Base-by-base conservation (phyloP, 2,888 invertebrate species). In the Lochmaea crataegi region DNA sequence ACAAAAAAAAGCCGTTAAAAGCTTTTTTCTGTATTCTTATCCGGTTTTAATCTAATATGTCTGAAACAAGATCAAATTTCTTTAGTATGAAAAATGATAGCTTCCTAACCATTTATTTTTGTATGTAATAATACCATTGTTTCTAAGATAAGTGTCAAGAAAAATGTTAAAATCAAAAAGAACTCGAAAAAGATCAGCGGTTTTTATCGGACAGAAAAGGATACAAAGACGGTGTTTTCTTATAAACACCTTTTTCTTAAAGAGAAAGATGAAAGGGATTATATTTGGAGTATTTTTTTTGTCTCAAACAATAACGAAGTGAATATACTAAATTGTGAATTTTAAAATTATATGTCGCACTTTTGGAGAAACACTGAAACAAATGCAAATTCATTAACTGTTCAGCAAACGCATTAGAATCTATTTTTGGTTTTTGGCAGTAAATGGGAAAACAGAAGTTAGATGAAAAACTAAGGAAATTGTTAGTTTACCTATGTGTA, bases 61-160 rank as follows among this genome's bases (percentile, higher is more conserved):
- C 38, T 60, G 32, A 60, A 38, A 65, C 48, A 12, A 12, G 65
- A 48, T 65, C 65, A 26, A 26, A 22, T 65, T 65, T 65, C 65
- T 48, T 7, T 38, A 38, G 7, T 26, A 26, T 53, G 38, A 65
- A 65, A 65, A 53, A 65, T 65, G 53, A 65, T 65, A 65, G 4
- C 32, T 16, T 38, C 53, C 38, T 16, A n/a, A 53, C 65, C 51
- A 65, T 53, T 38, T 53, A 14, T 65, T 51, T 53, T 53, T 53
- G 53, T 53, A 18, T n/a, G 53, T 65, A 38, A 65, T 53, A 65
- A 65, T 38, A 65, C 65, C 32, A 53, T 53, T 65, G 65, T 53
- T 65, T 38, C 11, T 9, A 45, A 51, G 32, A 26, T 65, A 14
- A 45, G 51, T 51, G 65, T 48, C 65, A 65, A 65, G 48, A 48